Base-by-base conservation (phyloP, 1,140 invertebrate genomes). In the Drosophila ficusphila region DNA sequence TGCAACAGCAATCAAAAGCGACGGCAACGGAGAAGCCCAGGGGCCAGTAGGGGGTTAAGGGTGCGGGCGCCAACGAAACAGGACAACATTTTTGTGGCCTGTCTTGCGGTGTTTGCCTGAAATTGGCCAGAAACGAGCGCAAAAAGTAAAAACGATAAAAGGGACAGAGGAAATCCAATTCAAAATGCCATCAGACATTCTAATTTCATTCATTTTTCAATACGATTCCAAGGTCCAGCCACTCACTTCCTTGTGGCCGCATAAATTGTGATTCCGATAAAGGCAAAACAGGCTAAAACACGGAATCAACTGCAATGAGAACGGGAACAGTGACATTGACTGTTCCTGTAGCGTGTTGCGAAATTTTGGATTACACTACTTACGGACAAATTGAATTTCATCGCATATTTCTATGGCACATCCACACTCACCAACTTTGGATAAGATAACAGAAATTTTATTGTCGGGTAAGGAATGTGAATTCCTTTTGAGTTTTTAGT, bases 181-280 rank as follows among this genome's bases (percentile, higher is more conserved):
- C 81, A 86, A 85, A 85, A 81, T 85, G 72, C 76, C 81, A 85
- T 85, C 81, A 86, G 82, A 88, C 82, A 86, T 86, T 86, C 82
- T 86, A 88, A 88, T 86, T 86, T 86, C 82, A 88, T 88, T 78
- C 77, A 88, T 86, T 86, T 88, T 86, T 88, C 82, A 88, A 86
- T 86, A 86, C 82, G 77, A 86, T 81, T 21, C 61, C 73, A 86
- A 77, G 58, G 34, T 53, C 51, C 56, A 39, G 46, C 47, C 39
- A 42, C 38, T 56, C 33, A 56, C 47, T 62, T 62, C 38, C 56
- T 73, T 44, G 21, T 72, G 65, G 56, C 60, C 81, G 77, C 82
- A 88, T 76, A 88, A 74, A 77, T 81, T 81, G 36, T 74, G 81
- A 85, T 76, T 73, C 48, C 27, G 67, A 85, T 86, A 81, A 47